A percentile compares a stretch with the other conserved stretches of the same genome.
Conservation (phyloP, 2,113 vertebrate genomes). For the Oncorhynchus gorbuscha region DNA sequence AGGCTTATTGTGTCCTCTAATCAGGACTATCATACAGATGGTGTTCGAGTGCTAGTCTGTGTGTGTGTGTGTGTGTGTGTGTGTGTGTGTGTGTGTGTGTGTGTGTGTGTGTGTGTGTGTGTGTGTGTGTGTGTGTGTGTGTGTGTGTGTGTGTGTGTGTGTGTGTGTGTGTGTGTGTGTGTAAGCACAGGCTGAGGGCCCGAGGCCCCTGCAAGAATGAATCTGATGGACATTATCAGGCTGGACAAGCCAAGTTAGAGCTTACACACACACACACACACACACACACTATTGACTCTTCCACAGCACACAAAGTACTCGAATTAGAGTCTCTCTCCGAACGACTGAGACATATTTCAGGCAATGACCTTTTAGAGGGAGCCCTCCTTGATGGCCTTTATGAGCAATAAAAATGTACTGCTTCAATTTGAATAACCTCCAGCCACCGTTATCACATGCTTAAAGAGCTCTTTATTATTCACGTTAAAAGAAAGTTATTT, state of each 20-base stretch:
- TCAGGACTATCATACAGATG: neutral
- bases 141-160: too few species aligned
- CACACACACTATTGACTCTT: too few species aligned
- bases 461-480: slow-evolving; percentile 13
- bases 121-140: too few species aligned
- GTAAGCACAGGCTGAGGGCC: too few species aligned
- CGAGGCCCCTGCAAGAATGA: slow-evolving; percentile 20
- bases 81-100: too few species aligned
- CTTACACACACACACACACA: too few species aligned
- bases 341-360: slow-evolving; percentile 27
- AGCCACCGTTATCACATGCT: slow-evolving; percentile 13
- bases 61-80: too few species aligned
- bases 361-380: slow-evolving; percentile 13
- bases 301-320: neutral
- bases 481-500: slow-evolving; percentile 11
- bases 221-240: neutral
- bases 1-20: neutral
- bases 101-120: too few species aligned
- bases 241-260: slow-evolving; percentile 13
- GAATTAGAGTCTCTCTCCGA: slow-evolving; percentile 14
- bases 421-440: slow-evolving; percentile 35
- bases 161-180: too few species aligned
- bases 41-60: neutral
- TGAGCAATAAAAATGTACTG: slow-evolving; percentile 23
- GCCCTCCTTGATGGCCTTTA: slow-evolving; percentile 1